phyloP scores from a whole-genome alignment of 2,888 invertebrate genomes.

The Lagria hirta region DNA sequence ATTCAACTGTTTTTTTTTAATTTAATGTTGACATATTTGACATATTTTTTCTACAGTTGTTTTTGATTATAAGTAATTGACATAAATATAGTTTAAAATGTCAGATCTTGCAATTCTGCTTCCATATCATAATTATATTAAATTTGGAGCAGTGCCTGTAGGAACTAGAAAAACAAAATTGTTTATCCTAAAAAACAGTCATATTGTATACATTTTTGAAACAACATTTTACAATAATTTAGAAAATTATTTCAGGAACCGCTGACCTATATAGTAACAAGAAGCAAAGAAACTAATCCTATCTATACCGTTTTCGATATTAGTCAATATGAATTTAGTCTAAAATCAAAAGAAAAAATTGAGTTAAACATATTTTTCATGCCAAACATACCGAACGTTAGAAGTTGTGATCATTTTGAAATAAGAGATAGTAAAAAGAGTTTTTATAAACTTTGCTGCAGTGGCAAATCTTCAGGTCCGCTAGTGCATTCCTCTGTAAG shows the following conservation, averaged over 20 bases:
- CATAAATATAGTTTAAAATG: too few species aligned
- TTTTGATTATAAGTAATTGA: too few species aligned
- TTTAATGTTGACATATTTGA: too few species aligned
- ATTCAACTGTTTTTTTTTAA: too few species aligned
- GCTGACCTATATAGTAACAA: slow-evolving; percentile 8
- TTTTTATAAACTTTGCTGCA: slow-evolving; percentile 6
- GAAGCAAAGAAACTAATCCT: slow-evolving; percentile 10
- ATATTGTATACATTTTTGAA: slow-evolving; percentile 3
- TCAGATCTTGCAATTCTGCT: not conserved
- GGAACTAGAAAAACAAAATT: slow-evolving; percentile 5
- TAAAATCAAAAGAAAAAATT: slow-evolving; percentile 2
- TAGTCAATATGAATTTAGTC: slow-evolving; percentile 15
- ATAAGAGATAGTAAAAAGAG: slow-evolving; percentile 4
- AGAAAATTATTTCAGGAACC: slow-evolving; percentile 5
- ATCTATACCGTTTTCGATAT: slow-evolving; percentile 20
- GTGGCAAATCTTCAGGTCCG: slow-evolving; percentile 14
- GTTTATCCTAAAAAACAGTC: slow-evolving; percentile 1
- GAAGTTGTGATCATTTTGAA: slow-evolving; percentile 16
- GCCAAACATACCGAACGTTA: slow-evolving; percentile 8
- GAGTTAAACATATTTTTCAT: slow-evolving; percentile 10
- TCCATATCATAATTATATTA: slow-evolving; percentile 5
- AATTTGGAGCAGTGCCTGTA: slow-evolving; percentile 14
- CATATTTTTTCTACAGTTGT: too few species aligned
- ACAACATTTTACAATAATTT: slow-evolving; percentile 3
- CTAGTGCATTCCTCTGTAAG: slow-evolving; percentile 2